Percentiles rank a stretch among this genome's conserved stretches.
phyloP scores from a whole-genome alignment of 1,140 invertebrate species.

The Berghia stephanieae region DNA sequence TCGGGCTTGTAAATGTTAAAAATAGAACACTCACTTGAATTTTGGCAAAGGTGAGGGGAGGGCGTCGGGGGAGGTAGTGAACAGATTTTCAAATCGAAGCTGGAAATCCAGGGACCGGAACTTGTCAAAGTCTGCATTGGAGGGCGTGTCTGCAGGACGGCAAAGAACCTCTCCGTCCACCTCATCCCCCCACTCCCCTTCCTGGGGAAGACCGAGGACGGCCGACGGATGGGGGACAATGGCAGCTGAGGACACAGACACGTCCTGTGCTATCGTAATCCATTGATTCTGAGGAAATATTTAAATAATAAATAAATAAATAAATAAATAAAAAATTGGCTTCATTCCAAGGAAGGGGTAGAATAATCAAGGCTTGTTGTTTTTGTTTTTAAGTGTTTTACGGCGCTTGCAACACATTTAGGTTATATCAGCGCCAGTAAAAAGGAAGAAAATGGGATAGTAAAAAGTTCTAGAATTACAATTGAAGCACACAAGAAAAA shows the following conservation, averaged over 20 bases:
- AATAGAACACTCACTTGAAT: slow-evolving; percentile 62
- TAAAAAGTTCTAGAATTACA: no score
- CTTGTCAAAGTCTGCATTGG: slow-evolving; percentile 1
- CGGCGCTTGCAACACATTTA: no score
- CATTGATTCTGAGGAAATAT: slow-evolving; percentile 63
- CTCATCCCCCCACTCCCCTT: no score
- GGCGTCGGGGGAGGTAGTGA: slow-evolving; percentile 45
- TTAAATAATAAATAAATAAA: slow-evolving; percentile 34
- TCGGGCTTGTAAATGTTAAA: not conserved
- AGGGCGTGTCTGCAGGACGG: not conserved
- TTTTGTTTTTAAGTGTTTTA: no score
- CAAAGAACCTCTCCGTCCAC: slow-evolving; percentile 15
- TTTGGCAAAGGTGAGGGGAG: slow-evolving; percentile 78
- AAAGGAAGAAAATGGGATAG: no score
- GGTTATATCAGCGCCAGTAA: no score
- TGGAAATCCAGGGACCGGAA: slow-evolving; percentile 36
- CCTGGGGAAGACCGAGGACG: no score
- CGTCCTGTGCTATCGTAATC: slow-evolving; percentile 55
- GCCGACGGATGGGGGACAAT: slow-evolving; percentile 45
- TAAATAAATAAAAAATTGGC: slow-evolving; percentile 22
- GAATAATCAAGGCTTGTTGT: no score
- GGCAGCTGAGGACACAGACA: slow-evolving; percentile 48
- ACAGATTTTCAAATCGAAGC: slow-evolving; percentile 56
- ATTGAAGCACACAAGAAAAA: no score
- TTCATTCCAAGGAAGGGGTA: not conserved